Conservation (phyloP, 2,113 vertebrate species). For the Tyrannus savana region DNA sequence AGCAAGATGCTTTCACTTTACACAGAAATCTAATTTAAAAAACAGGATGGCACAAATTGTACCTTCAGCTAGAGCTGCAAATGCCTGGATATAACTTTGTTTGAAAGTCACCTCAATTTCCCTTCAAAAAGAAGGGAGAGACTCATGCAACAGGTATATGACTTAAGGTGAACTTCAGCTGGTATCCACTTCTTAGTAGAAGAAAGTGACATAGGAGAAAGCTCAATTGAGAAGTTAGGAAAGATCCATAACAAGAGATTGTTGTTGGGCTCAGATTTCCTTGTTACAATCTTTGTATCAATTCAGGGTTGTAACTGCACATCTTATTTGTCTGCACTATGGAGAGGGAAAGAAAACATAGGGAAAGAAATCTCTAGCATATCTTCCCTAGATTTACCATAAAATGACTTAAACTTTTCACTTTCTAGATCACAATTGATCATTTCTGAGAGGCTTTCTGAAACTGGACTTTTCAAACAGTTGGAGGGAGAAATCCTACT, state of each 20-base stretch:
- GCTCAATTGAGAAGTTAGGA: background rate
- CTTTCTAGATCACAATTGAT: background rate
- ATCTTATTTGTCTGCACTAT: background rate
- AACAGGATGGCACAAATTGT: background rate
- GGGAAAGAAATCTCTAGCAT: background rate
- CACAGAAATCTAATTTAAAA: background rate
- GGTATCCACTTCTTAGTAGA: background rate
- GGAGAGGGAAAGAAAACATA: background rate
- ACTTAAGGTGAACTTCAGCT: background rate
- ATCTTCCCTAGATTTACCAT: background rate
- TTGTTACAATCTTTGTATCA: no score
- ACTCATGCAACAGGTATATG: background rate
- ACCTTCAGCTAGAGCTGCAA: background rate
- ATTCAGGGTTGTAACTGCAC: background rate
- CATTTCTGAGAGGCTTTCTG: background rate
- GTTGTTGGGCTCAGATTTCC: background rate
- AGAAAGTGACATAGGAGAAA: fast-evolving
- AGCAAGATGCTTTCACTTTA: background rate
- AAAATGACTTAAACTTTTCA: background rate
- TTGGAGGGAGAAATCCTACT: background rate
- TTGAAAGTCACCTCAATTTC: background rate
- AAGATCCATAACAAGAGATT: background rate
- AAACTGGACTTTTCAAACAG: background rate
- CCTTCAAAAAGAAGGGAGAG: background rate
- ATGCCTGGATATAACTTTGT: background rate